A percentile compares a stretch with the other conserved stretches of the same genome.
phyloP scores from a whole-genome alignment of 2,797 vertebrate genomes.

The Poecilia wingei region DNA sequence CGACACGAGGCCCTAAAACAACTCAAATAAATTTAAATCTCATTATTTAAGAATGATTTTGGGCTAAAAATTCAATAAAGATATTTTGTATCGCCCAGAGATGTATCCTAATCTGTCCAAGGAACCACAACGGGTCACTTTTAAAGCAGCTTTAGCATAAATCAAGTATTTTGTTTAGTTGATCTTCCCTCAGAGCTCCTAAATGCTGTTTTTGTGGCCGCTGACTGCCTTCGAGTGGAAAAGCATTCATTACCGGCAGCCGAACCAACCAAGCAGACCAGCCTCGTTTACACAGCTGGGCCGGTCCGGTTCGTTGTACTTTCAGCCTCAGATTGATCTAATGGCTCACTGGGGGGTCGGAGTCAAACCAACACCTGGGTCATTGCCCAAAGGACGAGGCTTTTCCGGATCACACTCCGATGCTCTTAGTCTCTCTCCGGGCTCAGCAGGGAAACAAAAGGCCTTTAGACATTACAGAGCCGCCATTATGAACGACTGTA shows the following conservation, averaged over 20 bases:
- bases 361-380: slow-evolving; percentile 64
- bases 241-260: slow-evolving; percentile 63
- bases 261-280: slow-evolving; percentile 57
- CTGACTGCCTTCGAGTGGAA: slow-evolving; percentile 29
- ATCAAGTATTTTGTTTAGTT: slow-evolving; percentile 25
- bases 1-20: too few species aligned
- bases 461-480: slow-evolving; percentile 45
- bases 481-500: slow-evolving; percentile 37
- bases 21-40: too few species aligned
- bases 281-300: slow-evolving; percentile 55
- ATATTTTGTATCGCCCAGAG: too few species aligned
- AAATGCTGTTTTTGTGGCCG: slow-evolving; percentile 40
- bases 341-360: slow-evolving; percentile 48
- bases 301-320: slow-evolving; percentile 18
- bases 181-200: slow-evolving; percentile 46
- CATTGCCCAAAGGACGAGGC: slow-evolving; percentile 41
- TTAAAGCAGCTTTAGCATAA: slow-evolving; percentile 15
- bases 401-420: slow-evolving; percentile 37
- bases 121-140: background rate
- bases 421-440: slow-evolving; percentile 45
- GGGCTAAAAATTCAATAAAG: too few species aligned
- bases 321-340: slow-evolving; percentile 52
- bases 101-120: too few species aligned
- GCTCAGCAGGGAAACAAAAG: slow-evolving; percentile 55
- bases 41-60: too few species aligned